These are phyloP conservation scores for Tipula helvola DNA, from an alignment of 2,888 invertebrate genomes.

Conservation along the genomic window DNA sequence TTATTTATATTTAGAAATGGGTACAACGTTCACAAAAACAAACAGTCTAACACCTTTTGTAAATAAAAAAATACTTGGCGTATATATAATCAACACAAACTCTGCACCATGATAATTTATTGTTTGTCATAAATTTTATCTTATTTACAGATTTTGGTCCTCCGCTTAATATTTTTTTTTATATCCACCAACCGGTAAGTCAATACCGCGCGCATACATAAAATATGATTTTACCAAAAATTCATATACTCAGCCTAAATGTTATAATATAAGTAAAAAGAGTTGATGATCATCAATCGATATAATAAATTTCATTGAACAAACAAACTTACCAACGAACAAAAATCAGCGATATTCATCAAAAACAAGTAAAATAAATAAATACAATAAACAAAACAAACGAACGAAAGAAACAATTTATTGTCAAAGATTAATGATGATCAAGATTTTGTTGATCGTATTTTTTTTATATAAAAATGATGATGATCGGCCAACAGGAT, in stretches of 20 bases:
- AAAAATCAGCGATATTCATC: neutral
- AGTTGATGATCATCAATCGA: neutral
- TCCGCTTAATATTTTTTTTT: neutral
- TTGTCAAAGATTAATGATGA: slow-evolving; percentile 9
- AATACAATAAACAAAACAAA: neutral
- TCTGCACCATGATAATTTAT: neutral
- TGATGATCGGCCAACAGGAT: neutral
- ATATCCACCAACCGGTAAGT: neutral
- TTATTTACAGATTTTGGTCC: neutral
- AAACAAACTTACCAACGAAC: neutral
- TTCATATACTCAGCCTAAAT: neutral
- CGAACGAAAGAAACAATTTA: neutral
- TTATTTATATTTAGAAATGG: neutral
- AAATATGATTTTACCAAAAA: neutral
- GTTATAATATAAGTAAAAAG: neutral
- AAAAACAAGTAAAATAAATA: slow-evolving; percentile 5
- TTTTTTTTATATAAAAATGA: neutral
- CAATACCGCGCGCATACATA: neutral
- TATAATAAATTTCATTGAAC: neutral
- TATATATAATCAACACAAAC: neutral
- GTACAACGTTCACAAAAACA: neutral
- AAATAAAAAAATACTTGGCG: neutral
- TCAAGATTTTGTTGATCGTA: slow-evolving; percentile 9
- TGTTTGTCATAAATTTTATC: neutral
- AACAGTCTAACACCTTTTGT: neutral